A percentile compares a stretch with the other conserved stretches of the same genome.
Conservation (phyloP, 2,113 vertebrate genomes). For the Dasyornis broadbenti region DNA sequence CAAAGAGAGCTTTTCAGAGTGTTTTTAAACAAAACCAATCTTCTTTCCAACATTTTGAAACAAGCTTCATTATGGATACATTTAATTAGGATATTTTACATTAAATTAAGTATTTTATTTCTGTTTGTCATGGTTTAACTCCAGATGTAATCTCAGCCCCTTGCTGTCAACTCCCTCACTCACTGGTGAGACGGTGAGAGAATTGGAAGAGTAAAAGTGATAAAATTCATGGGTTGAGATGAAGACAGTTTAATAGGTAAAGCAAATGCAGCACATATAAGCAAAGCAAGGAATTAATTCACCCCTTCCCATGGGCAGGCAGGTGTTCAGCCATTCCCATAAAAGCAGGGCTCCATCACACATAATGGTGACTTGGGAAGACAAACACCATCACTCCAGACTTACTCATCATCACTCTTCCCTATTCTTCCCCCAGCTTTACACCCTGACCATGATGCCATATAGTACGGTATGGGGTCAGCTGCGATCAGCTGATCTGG, state of each 20-base stretch:
- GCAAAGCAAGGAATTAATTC: neutral
- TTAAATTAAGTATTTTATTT: neutral
- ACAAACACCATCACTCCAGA: neutral
- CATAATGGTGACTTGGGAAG: rapidly evolving
- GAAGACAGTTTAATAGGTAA: neutral
- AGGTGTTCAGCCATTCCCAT: neutral
- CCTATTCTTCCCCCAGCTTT: neutral
- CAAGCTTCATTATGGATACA: neutral
- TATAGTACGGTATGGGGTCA: neutral
- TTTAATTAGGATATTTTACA: neutral
- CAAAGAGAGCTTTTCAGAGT: neutral
- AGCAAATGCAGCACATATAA: neutral
- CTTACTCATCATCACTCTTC: no score
- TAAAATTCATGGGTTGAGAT: neutral
- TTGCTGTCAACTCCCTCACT: rapidly evolving
- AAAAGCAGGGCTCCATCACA: neutral
- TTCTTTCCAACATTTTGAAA: neutral
- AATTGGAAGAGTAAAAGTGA: neutral
- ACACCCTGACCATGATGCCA: neutral
- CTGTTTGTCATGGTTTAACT: neutral
- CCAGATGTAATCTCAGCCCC: neutral
- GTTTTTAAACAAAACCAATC: neutral
- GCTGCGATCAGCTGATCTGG: neutral
- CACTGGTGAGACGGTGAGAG: no score
- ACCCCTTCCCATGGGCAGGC: neutral